Base-by-base conservation (phyloP, 1,140 invertebrate species). In the Linepithema humile region DNA sequence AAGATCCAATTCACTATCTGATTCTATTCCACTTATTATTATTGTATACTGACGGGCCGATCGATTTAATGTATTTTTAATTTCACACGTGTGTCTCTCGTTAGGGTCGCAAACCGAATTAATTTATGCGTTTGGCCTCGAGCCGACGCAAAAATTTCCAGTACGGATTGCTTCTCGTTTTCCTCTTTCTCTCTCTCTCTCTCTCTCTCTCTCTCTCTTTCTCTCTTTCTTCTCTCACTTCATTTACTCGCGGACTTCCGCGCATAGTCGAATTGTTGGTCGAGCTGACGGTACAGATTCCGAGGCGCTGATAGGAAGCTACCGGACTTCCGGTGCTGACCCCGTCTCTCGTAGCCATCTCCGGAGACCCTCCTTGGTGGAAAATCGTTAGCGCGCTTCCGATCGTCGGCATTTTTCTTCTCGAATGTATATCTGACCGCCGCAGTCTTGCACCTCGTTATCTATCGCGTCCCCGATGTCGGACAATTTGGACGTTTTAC, bases 201-300 rank as follows among this genome's bases (percentile, higher is more conserved):
- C 38, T 9, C 38, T 9, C 38, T 12, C 43, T 12, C 43, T 6
- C 12, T 12, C 0, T 6, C n/a, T 3, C 43, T 45, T 45, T 15
- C 6, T 43, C 26, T 32, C 43, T 69, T 77, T 77, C 55, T 38
- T 60, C 55, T 70, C 23, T 64, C 59, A 23, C 17, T 82, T 82
- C 48, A 65, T 82, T 72, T 82, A 82, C 43, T 62, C 40, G 64
- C 32, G 57, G 50, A 48, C 23, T 17, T 48, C 60, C 59, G 23
- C 40, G 29, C 62, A 35, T 50, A 53, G 64, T 43, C 82, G 85
- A 77, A 38, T 80, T 74, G 59, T 73, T 57, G n/a, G 64, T 69
- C 55, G 87, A 89, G 93, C 93, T 93, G 93, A 94, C 92, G 83
- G 89, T 83, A 91, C 70, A 92, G 93, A 93, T 93, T 91, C 91